These are phyloP conservation scores for Mellilla xanthometata DNA, from an alignment of 2,888 invertebrate species.

Conservation along the genomic window DNA sequence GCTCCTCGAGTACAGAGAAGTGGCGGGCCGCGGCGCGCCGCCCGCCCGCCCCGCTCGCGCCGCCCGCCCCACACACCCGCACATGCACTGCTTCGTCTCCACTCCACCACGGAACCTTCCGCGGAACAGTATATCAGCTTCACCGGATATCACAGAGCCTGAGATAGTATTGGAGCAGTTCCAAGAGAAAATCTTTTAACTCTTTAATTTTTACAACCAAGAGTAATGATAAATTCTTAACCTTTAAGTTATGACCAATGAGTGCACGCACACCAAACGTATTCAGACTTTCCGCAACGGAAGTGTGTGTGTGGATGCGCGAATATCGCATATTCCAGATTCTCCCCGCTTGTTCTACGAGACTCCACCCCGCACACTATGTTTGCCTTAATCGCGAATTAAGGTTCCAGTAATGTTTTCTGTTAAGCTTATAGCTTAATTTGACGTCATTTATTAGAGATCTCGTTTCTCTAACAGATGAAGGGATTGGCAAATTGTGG, in stretches of 20 bases:
- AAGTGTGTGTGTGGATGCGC: neutral
- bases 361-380: conserved; percentile 74
- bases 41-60: conserved; percentile 53
- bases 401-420: conserved; percentile 79
- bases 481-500: conserved; percentile 43
- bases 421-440: conserved; percentile 74
- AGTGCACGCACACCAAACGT: conserved; percentile 2
- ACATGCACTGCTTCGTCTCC: conserved; percentile 77
- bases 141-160: too few species aligned
- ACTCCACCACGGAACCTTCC: conserved; percentile 56
- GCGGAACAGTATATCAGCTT: conserved; percentile 10
- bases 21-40: conserved; percentile 75
- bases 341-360: conserved; percentile 2
- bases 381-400: conserved; percentile 81
- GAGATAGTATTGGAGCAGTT: too few species aligned
- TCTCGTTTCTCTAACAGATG: conserved; percentile 48
- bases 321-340: neutral
- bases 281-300: neutral
- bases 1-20: conserved; percentile 80
- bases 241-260: too few species aligned
- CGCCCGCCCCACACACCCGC: conserved; percentile 51
- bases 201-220: too few species aligned
- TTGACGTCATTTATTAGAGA: conserved; percentile 72
- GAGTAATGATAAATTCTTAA: too few species aligned
- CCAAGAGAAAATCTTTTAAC: too few species aligned